Evolutionary conservation across 2,888 invertebrate species (phyloP).

Genomic region (Gnatocerus cornutus): DNA sequence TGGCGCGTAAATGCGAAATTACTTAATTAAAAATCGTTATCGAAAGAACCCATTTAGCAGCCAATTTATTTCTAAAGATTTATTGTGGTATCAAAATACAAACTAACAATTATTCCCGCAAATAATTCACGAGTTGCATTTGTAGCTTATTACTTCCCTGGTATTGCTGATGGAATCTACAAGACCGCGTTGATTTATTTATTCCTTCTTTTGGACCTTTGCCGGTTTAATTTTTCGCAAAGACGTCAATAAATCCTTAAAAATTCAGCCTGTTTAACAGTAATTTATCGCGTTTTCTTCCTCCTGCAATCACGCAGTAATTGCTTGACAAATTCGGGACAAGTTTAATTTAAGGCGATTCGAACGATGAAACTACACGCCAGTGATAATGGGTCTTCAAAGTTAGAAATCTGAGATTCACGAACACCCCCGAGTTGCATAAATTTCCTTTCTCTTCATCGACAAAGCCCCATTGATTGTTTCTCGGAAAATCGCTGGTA

Average conservation of each 20-base stretch:
- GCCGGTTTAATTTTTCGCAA: no score
- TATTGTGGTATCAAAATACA: constrained; percentile 48
- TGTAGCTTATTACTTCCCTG: constrained; percentile 45
- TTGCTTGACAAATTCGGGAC: constrained; percentile 51
- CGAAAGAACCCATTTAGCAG: constrained; percentile 47
- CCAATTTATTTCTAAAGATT: constrained; percentile 45
- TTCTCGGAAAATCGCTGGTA: constrained; percentile 16
- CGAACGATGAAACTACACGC: background rate
- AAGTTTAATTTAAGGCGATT: constrained; percentile 46
- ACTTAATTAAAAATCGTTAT: constrained; percentile 45
- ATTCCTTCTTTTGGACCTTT: no score
- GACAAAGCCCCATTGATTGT: constrained; percentile 19
- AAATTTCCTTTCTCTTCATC: constrained; percentile 5
- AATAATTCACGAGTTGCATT: constrained; percentile 41
- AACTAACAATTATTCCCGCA: constrained; percentile 48
- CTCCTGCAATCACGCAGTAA: constrained; percentile 43
- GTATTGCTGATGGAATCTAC: constrained; percentile 52
- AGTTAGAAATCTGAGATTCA: background rate
- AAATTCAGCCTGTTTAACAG: constrained; percentile 13
- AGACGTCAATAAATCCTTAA: constrained; percentile 36
- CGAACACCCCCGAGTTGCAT: constrained; percentile 1
- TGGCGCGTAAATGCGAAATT: constrained; percentile 34
- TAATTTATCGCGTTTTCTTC: constrained; percentile 56
- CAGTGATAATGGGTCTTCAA: background rate
- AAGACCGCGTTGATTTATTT: constrained; percentile 50